Evolutionary conservation across 2,113 vertebrate species (phyloP), one percentile per base, ranked within the genome.

Genomic region (Edolisoma coerulescens): DNA sequence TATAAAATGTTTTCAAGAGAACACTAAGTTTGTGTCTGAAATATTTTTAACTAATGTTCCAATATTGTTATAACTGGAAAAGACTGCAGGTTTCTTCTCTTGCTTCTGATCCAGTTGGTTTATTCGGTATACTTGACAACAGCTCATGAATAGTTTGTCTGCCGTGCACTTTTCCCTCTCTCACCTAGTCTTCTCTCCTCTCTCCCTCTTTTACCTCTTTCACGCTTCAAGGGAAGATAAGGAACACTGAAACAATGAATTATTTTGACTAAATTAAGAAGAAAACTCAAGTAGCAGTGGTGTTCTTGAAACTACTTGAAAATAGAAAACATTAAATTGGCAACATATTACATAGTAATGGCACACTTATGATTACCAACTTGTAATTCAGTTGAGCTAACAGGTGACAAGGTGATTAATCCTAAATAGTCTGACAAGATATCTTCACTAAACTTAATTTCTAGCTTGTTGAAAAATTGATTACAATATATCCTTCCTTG

Each of bases 361-460:
- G 49, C 17, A 13, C 24, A 60, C 19, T 81, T 95, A 74, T 1
- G 9, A 90, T 70, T 54, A 84, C 44, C 41, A 75, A 27, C 10
- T 35, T 44, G 32, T 57, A 95, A 91, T 87, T 89, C 84, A 91
- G 33, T 60, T 89, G 73, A 91, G 44, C 49, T 82, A 91, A 78
- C 17, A 88, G 71, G 63, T 80, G 82, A 92, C 30, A 93, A 82
- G 71, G 44, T 78, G 54, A 87, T 68, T 89, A 92, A 87, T 64
- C 49, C 35, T 60, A 86, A 87, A 74, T 8, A 85, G 56, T 39
- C 59, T 77, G 61, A 87, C 21, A 86, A 15, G 6, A 83, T 65
- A n/a, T 47, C 63, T 57, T 47, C 33, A 89, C 44, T 52, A 89
- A 95, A 97, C 45, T 59, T 89, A 76, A 94, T 93, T 96, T 88